Base-by-base conservation (phyloP, 2,113 vertebrate genomes). In the Ramphastos sulfuratus region DNA sequence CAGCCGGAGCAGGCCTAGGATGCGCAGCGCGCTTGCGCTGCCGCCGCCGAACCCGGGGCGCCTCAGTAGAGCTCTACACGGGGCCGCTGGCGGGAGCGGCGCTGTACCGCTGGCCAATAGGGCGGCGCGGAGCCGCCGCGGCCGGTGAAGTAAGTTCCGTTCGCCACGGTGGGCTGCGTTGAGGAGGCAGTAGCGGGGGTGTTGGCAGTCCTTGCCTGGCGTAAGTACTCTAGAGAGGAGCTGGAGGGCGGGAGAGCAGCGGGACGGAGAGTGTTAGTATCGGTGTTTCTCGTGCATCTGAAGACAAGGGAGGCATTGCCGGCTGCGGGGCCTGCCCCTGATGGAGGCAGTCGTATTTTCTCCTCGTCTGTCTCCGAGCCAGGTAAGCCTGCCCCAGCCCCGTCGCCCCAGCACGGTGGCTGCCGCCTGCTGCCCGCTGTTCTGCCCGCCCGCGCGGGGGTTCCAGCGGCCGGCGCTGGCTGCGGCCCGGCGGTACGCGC, bases 51-150 rank as follows among this genome's bases (percentile, higher is more conserved):
- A 10, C 25, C 16, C 20, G 6, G 25, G 13, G 78, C 90, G 70
- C 83, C 90, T 82, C 79, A 8, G 92, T 93, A 92, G 92, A 95
- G 84, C 86, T 93, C 96, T 93, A 93, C 89, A 33, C 56, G 55
- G 87, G 39, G 52, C 42, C 39, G 39, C n/a, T 35, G 71, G 87
- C 67, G 66, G 61, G 54, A 65, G n/a, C 46, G 24, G 48, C 23
- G 37, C 59, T 12, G 59, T 50, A 31, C 25, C 21, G 12, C 30
- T 25, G 60, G 50, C 85, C 87, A 82, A 83, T 72, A 72, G 35
- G 12, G 66, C 24, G 27, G 52, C 12, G n/a, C 12, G 7, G 33
- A 30, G 28, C 55, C 12, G 16, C 14, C 3, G 33, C 63, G n/a
- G 24, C 42, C 23, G 42, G 82, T 73, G 80, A 85, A 76, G 84